Percentiles rank a stretch among this genome's conserved stretches.
Conservation (phyloP, 2,888 invertebrate genomes). For the Leptopterna dolabrata region DNA sequence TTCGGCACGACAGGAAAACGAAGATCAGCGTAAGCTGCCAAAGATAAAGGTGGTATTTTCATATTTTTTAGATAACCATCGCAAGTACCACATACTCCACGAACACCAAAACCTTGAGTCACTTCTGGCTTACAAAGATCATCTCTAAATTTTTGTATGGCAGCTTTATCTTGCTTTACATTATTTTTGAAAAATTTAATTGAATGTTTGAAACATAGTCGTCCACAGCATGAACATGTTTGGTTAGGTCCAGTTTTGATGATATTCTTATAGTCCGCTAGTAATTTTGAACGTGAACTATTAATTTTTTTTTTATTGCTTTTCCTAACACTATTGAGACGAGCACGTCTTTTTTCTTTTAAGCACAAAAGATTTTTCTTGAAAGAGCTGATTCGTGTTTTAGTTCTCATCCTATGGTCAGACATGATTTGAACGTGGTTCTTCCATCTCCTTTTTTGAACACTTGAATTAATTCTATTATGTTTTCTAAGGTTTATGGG, state of each 20-base stretch:
- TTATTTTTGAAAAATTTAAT: not conserved
- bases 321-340: too few species aligned
- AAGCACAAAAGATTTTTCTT: too few species aligned
- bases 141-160: not conserved
- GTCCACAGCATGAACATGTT: not conserved
- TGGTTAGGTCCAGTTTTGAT: not conserved
- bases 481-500: not conserved
- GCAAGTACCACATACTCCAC: slow-evolving; percentile 23
- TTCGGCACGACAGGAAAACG: slow-evolving; percentile 37
- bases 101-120: not conserved
- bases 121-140: not conserved
- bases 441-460: not conserved
- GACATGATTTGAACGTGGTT: not conserved
- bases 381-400: not conserved
- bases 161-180: not conserved
- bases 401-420: not conserved
- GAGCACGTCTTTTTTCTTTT: too few species aligned
- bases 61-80: not conserved
- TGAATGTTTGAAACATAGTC: not conserved
- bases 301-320: not conserved
- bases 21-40: not conserved
- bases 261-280: not conserved
- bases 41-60: not conserved
- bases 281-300: not conserved
- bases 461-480: not conserved